Evolutionary conservation across 2,797 vertebrate genomes (phyloP), one percentile per base, ranked within the genome.

Genomic region (Acipenser ruthenus): DNA sequence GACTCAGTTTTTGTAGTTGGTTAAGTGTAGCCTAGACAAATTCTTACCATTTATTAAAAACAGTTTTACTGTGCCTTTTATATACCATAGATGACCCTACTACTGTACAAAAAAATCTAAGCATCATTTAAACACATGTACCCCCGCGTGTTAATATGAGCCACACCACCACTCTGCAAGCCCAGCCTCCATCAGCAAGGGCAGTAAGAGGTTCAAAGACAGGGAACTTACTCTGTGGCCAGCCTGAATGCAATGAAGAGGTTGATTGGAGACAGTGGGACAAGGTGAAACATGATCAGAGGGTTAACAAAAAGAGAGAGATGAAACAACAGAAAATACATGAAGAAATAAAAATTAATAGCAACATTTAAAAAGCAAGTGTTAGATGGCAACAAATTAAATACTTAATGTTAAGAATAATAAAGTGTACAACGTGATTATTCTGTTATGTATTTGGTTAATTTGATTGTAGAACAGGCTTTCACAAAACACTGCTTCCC

Each of bases 191-290:
- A 69, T 71, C 78, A 74, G 82, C 78, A 72, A 49, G 60, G 80
- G 78, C 80, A 87, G 80, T 82, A 80, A 83, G 75, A 83, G 83
- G 84, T 76, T 63, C 83, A 71, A 72, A 88, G 84, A 75, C 76
- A 82, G 86, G 71, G 78, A 84, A 99, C 96, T 99, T 98, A 98
- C 96, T 97, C 96, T 95, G 93, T 99, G 96, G 93, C 94, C 94
- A 87, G 96, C 90, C 96, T 99, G 90, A 90, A 77, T 74, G 87
- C 81, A 80, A 87, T 86, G 90, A 72, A 90, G 88, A 74, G 87
- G 92, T 93, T 89, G 92, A 94, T 92, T 91, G 94, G 85, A 94
- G 93, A 90, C 86, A 84, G 75, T 84, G 68, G 81, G 70, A 83
- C 70, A 80, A 80, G 88, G 78, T 82, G 89, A 90, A 85, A 90